These are phyloP conservation scores for Mallotus villosus DNA, from an alignment of 2,797 vertebrate genomes.

Conservation along the genomic window DNA sequence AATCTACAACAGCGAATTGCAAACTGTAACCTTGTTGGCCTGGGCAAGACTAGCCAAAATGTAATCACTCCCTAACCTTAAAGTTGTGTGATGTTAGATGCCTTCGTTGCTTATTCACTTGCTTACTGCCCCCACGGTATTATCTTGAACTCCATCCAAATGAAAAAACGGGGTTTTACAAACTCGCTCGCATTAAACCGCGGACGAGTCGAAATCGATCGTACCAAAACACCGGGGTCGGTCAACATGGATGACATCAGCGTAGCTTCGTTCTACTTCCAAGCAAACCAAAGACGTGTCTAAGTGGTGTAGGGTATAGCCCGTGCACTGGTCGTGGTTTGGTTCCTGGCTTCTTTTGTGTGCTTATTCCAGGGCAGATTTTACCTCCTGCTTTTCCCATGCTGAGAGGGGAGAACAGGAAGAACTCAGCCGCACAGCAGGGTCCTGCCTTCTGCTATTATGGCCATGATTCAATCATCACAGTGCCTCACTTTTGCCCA, in stretches of 20 bases:
- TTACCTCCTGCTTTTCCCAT: constrained; percentile 65
- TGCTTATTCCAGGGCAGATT: constrained; percentile 59
- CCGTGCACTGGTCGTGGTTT: constrained; percentile 28
- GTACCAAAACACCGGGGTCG: no score
- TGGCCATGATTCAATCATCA: constrained; percentile 71
- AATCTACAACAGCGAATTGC: constrained; percentile 46
- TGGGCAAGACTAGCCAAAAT: constrained; percentile 29
- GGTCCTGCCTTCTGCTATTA: constrained; percentile 71
- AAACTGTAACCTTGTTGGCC: constrained; percentile 24
- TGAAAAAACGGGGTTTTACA: no score
- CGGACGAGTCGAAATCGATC: no score
- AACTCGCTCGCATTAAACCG: no score
- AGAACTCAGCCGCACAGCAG: constrained; percentile 66
- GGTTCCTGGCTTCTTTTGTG: constrained; percentile 57
- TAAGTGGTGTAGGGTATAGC: background rate
- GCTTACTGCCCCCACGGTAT: background rate
- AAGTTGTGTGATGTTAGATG: background rate
- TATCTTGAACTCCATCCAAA: no score
- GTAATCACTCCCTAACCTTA: constrained; percentile 30
- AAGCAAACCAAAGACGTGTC: background rate
- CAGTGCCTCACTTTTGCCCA: constrained; percentile 55
- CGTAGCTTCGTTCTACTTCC: no score
- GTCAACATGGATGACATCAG: no score
- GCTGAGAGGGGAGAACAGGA: constrained; percentile 69
- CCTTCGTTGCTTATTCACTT: background rate